Conservation (phyloP, 2,888 invertebrate genomes). For the Euproctis similis region DNA sequence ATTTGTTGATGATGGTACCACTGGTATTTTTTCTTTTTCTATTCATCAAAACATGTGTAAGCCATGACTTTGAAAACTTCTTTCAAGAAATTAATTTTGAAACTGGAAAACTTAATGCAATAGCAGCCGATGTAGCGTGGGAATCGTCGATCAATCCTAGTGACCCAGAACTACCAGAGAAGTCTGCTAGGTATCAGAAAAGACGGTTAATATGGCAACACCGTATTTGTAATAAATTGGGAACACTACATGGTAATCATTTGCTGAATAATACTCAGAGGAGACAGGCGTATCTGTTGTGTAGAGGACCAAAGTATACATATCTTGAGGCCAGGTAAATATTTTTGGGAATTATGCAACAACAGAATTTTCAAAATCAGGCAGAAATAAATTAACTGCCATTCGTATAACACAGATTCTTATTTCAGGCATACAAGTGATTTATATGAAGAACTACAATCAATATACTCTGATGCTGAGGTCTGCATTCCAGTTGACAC, state of each 20-base stretch:
- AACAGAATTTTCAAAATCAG: no score
- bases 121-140: slow-evolving; percentile 59
- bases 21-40: slow-evolving; percentile 8
- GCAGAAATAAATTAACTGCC: no score
- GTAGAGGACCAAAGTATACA: slow-evolving; percentile 78
- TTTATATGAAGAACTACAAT: slow-evolving; percentile 70
- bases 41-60: slow-evolving; percentile 14
- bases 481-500: slow-evolving; percentile 63
- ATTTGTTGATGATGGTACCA: no score
- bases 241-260: slow-evolving; percentile 27
- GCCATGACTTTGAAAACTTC: slow-evolving; percentile 27
- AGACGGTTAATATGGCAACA: slow-evolving; percentile 47
- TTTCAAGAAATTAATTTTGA: slow-evolving; percentile 49
- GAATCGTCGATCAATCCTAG: slow-evolving; percentile 41
- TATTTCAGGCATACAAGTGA: slow-evolving; percentile 51
- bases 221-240: slow-evolving; percentile 35
- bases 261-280: slow-evolving; percentile 48
- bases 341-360: not conserved
- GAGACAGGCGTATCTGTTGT: slow-evolving; percentile 76
- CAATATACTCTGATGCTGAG: slow-evolving; percentile 75
- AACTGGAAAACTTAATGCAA: slow-evolving; percentile 38
- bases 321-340: slow-evolving; percentile 71
- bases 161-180: slow-evolving; percentile 30
- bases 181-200: slow-evolving; percentile 37
- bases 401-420: no score